phyloP scores from a whole-genome alignment of 2,113 vertebrate species.

The Chascanopsetta lugubris region DNA sequence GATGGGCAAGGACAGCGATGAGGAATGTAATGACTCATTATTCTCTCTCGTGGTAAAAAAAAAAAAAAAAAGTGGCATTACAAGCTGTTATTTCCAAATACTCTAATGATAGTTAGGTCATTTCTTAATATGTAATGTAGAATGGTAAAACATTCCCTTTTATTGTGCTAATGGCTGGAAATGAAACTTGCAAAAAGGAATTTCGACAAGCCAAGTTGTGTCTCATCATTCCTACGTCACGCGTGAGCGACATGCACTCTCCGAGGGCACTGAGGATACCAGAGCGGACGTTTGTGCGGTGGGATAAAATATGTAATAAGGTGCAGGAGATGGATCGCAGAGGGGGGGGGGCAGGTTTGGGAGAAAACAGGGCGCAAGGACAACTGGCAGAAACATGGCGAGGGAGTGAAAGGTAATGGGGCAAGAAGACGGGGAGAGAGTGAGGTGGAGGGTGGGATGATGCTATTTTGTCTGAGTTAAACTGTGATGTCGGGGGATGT shows the following conservation, averaged over 20 bases:
- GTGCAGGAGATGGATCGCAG: neutral
- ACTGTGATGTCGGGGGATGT: slow-evolving; percentile 35
- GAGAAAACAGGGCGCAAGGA: neutral
- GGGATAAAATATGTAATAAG: slow-evolving; percentile 2
- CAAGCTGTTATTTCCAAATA: no score
- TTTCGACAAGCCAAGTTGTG: neutral
- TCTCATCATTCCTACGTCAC: slow-evolving; percentile 42
- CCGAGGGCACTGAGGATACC: neutral
- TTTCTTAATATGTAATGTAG: no score
- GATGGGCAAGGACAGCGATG: no score
- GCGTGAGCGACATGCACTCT: slow-evolving; percentile 20
- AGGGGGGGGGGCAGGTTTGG: neutral
- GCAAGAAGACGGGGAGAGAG: slow-evolving; percentile 6
- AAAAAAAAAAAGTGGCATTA: no score
- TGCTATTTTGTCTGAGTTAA: slow-evolving; percentile 51
- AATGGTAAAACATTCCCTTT: no score
- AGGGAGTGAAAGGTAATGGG: slow-evolving; percentile 7
- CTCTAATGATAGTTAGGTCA: no score
- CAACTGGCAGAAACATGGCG: neutral
- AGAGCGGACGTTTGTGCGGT: slow-evolving; percentile 3
- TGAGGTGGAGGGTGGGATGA: slow-evolving; percentile 20
- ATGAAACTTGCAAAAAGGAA: slow-evolving; percentile 3
- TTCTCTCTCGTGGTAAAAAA: no score
- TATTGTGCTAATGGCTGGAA: neutral
- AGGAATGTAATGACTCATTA: no score